These are phyloP conservation scores for Argyra leucocephala DNA, from an alignment of 2,888 invertebrate genomes.

Conservation along the genomic window DNA sequence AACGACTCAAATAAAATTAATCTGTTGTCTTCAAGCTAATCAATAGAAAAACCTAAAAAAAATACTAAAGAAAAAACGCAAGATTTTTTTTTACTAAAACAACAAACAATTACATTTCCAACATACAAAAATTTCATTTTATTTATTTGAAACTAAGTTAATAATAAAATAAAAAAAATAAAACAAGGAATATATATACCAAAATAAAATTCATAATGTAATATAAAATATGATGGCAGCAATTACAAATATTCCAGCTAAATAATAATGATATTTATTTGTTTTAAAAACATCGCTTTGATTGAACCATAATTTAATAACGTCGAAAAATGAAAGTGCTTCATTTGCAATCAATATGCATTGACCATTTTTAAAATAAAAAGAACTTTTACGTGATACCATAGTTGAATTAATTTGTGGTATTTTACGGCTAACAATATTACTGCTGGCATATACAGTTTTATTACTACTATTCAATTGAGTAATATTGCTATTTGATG, in stretches of 20 bases:
- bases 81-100: too few relatives aligned
- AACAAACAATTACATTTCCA: too few relatives aligned
- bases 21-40: too few relatives aligned
- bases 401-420: constrained; percentile 29
- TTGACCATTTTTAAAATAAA: constrained; percentile 26
- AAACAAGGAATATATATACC: constrained; percentile 10
- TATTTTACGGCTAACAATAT: constrained; percentile 31
- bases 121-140: not conserved
- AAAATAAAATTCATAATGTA: constrained; percentile 2
- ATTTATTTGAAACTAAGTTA: constrained; percentile 12
- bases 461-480: constrained; percentile 20
- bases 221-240: not conserved
- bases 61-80: too few relatives aligned
- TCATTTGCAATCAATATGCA: constrained; percentile 26
- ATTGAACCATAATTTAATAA: constrained; percentile 20
- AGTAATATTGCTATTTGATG: not conserved
- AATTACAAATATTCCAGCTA: not conserved
- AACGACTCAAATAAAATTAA: too few relatives aligned
- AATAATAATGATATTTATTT: not conserved
- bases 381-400: constrained; percentile 28
- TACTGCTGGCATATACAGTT: constrained; percentile 30
- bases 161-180: constrained; percentile 11
- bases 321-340: constrained; percentile 28
- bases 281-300: not conserved
- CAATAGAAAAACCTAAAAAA: too few relatives aligned